Base-by-base conservation (phyloP, 2,113 vertebrate genomes). In the Rynchops niger region DNA sequence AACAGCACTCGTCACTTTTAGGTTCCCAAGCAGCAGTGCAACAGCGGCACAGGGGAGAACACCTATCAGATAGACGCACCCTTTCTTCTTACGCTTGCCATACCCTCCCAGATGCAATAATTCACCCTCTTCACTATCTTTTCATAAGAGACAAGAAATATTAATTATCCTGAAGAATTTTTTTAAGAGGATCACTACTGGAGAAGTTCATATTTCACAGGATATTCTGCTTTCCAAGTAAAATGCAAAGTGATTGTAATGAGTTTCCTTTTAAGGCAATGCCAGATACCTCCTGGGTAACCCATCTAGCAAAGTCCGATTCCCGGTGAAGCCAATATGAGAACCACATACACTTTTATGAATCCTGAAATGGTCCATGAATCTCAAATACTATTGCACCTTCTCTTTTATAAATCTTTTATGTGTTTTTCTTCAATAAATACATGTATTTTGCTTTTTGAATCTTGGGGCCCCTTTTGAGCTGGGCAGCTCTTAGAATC, bases 341-440 rank as follows among this genome's bases (percentile, higher is more conserved):
- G 59, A 93, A 72, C 82, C 72, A 40, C 36, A 50, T 81, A 76
- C 9, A 2, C 56, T 85, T 91, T 91, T 90, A 91, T 70, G 62
- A 95, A 90, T 92, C 66, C 74, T 76, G 73, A 93, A 92, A 93
- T 71, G 83, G 93, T 69, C 71, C 49, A 53, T 84, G 94, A 97
- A 95, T 97, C 92, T 91, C 95, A 95, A 91, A 89, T 70, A 94
- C 77, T 88, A 93, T 40, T 82, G 89, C 93, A 94, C 78, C 71
- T 94, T 93, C 71, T 79, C 49, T 81, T 97, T 94, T 96, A 97
- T 97, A 96, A 97, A 97, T 96, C 76, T 97, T 97, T 97, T 86
- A 97, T 97, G 90, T 77, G 89, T 63, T 97, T 97, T 96, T 69
- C 87, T 97, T 97, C 93, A 94, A 94, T 96, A 97, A 95, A 96